Evolutionary conservation across 1,140 invertebrate species (phyloP), one percentile per base, ranked within the genome.

Genomic region (Saccostrea cuccullata): DNA sequence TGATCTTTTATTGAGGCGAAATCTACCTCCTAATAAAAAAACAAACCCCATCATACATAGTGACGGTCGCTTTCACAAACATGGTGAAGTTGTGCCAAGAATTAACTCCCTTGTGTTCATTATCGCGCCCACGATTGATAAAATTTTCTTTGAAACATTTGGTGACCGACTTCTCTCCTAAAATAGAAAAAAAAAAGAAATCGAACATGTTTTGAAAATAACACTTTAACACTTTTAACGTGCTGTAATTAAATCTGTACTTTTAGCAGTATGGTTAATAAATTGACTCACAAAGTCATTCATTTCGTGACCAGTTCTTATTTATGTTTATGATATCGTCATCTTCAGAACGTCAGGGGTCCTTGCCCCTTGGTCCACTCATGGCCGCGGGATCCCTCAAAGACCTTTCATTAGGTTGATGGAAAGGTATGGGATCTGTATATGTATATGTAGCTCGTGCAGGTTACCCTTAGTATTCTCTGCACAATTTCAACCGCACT

Each of bases 1-100:
- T 77, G 30, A 77, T 17, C 23, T 77, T 77, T 26, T 36, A 77
- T 77, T 77, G 70, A 77, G 26, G 23, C 26, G 70, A 77, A 77
- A 77, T 77, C 70, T 77, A 15, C 2, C 4, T 36, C 26, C 26
- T 77, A 15, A 77, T 77, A 30, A 77, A 23, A 30, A 77, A 77
- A 77, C 70, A 77, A 77, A 77, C 26, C 26, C 30, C 30, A 36
- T 36, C 70, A 77, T 77, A 36, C 70, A 36, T 77, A 77, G 70
- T 17, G 70, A 77, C 70, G 26, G 30, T 36, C 26, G 23, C 70
- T 77, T 30, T 36, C 70, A 17, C 23, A 15, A 77, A 13, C 26
- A 77, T 36, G 13, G 70, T 36, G 23, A 77, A 77, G 3, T 17
- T 77, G 70, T 36, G 12, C 26, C 70, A 77, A 30, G 30, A 30